Percentiles rank a stretch among this genome's conserved stretches.
These are phyloP conservation scores for Zosterops lateralis DNA, from an alignment of 2,113 vertebrate species.

Conservation along the genomic window DNA sequence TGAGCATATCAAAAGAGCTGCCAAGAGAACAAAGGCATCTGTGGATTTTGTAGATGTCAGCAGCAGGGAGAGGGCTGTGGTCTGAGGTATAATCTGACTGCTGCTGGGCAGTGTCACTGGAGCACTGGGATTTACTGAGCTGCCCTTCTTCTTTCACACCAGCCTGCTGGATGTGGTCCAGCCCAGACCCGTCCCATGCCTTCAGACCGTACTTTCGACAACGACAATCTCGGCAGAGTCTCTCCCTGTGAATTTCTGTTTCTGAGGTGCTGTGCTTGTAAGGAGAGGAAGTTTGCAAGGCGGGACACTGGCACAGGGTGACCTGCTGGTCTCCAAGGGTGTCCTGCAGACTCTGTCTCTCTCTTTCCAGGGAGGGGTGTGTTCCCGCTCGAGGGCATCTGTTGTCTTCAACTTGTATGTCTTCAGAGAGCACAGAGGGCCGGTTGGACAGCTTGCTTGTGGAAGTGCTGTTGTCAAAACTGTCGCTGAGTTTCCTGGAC, in stretches of 20 bases:
- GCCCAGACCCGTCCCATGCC: conserved; percentile 46
- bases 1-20: conserved; percentile 89
- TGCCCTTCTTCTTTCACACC: conserved; percentile 40
- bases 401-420: conserved; percentile 85
- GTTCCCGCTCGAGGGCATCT: conserved; percentile 64
- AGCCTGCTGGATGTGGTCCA: background rate
- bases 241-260: conserved; percentile 46
- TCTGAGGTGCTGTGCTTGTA: conserved; percentile 80
- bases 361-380: conserved; percentile 31
- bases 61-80: conserved; percentile 55
- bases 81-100: conserved; percentile 65
- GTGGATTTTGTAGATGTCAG: conserved; percentile 68
- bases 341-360: conserved; percentile 58
- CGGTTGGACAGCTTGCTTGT: conserved; percentile 96
- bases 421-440: conserved; percentile 92
- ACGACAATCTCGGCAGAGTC: conserved; percentile 43
- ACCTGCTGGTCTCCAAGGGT: conserved; percentile 59
- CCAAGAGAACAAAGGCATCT: conserved; percentile 78
- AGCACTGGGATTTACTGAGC: conserved; percentile 50
- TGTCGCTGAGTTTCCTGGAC: conserved; percentile 90
- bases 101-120: conserved; percentile 54
- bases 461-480: conserved; percentile 97
- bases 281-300: conserved; percentile 93
- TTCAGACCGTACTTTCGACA: conserved; percentile 43
- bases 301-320: conserved; percentile 76